Base-by-base conservation (phyloP, 1,140 invertebrate genomes). In the Penaeus chinensis region DNA sequence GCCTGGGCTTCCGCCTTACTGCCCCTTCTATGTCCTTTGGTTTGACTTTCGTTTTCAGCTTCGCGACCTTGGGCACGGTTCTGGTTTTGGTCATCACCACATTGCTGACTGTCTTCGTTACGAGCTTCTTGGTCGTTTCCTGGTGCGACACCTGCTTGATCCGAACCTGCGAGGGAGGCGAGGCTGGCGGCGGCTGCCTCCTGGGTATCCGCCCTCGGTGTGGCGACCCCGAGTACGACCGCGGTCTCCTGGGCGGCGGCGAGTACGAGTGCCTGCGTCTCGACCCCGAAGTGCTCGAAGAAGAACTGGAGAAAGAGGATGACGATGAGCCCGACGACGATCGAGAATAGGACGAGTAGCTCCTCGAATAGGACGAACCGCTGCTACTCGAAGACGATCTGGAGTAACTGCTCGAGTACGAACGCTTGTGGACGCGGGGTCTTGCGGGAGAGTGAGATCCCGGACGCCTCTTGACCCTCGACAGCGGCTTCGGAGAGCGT, bases 41-140 rank as follows among this genome's bases (percentile, higher is more conserved):
- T 32, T 86, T 89, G 16, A 87, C 71, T 61, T 89, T 89, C n/a
- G 78, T 87, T 61, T 89, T 89, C 80, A 87, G 22, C 60, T 89
- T 89, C 22, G 89, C 79, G 11, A 87, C 69, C 37, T 87, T 87
- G 37, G 85, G 62, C 10, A 60, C 77, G 24, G 71, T 85, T 54
- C 82, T 22, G 7, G 83, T 87, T 27, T 87, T 89, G 62, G 81
- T 83, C 71, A 83, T 85, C 1, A 89, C 82, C n/a, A 89, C 85
- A 79, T 89, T 89, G 76, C 89, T 89, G 37, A 89, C 89, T 22
- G 89, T 89, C 63, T 89, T 89, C 2, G 89, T 89, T 11, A 89
- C 89, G 13, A 89, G 82, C 76, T 89, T 89, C 54, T 89, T 89
- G 22, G 89, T 89, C 18, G 89, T 89, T 65, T 89, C 89, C 42